A percentile compares a stretch with the other conserved stretches of the same genome.
Evolutionary conservation across 2,113 vertebrate genomes (phyloP).

Genomic region (Cardinalis cardinalis): DNA sequence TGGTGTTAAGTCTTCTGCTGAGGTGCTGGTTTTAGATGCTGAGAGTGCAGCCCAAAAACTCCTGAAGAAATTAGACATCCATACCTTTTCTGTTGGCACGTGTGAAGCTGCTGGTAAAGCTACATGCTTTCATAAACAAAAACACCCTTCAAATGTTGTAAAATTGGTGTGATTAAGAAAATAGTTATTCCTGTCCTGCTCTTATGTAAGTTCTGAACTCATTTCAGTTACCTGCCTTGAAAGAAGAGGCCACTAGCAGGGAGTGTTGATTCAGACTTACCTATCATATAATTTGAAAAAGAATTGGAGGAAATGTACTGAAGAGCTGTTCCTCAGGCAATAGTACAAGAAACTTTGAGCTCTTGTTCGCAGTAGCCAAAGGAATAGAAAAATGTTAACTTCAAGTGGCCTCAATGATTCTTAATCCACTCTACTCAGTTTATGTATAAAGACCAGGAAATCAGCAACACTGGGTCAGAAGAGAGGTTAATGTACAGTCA

Average conservation of each 20-base stretch:
- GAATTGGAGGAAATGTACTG: not conserved
- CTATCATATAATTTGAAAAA: not conserved
- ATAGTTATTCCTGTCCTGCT: not conserved
- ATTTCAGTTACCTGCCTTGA: not conserved
- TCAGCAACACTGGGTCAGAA: not conserved
- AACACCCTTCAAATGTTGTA: not conserved
- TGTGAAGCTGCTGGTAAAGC: not conserved
- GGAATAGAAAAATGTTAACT: not conserved
- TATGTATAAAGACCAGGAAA: not conserved
- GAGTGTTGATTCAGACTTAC: not conserved
- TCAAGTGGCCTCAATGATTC: not conserved
- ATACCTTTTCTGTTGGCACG: not conserved
- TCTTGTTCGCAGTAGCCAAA: not conserved
- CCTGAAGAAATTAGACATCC: not conserved
- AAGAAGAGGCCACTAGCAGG: not conserved
- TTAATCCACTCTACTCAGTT: not conserved
- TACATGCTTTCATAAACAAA: not conserved
- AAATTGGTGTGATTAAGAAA: not conserved
- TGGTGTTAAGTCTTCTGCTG: not conserved
- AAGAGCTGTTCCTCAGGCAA: not conserved
- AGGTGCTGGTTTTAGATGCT: not conserved
- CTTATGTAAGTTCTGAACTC: not conserved
- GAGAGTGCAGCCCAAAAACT: not conserved
- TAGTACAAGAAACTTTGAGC: not conserved
- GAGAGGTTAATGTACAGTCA: not conserved